phyloP scores from a whole-genome alignment of 2,113 vertebrate species.

The Sorex araneus region DNA sequence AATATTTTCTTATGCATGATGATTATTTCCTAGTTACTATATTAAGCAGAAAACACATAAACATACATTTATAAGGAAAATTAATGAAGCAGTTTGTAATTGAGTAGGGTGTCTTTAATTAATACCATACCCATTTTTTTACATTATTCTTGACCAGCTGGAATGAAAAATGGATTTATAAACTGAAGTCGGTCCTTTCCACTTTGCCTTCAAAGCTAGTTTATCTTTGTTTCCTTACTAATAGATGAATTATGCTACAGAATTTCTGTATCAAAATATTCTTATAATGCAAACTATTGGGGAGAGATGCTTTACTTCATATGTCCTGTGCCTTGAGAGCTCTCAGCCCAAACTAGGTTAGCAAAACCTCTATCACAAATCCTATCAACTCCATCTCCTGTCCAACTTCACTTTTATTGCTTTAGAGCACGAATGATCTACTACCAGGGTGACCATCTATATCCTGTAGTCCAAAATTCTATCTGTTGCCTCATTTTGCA shows the following conservation, averaged over 20 bases:
- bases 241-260: not conserved
- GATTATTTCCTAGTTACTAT: constrained; percentile 35
- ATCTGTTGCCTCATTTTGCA: not conserved
- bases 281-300: not conserved
- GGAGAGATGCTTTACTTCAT: not conserved
- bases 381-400: not conserved
- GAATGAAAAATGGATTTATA: not conserved
- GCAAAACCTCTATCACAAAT: not conserved
- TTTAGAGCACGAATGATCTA: not conserved
- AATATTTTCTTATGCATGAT: constrained; percentile 44
- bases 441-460: not conserved
- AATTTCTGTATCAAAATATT: constrained; percentile 28
- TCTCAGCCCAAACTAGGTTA: not conserved
- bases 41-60: constrained; percentile 4
- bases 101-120: constrained; percentile 26
- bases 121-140: constrained; percentile 18
- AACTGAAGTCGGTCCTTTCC: not conserved
- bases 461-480: not conserved
- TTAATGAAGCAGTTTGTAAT: constrained; percentile 27
- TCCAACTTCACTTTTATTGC: not conserved
- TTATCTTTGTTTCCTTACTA: constrained; percentile 1
- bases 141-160: not conserved
- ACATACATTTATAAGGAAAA: not conserved
- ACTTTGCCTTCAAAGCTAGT: not conserved
- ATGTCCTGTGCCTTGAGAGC: not conserved